Conservation (phyloP, 2,888 invertebrate species). For the Agrilus cyanescens region DNA sequence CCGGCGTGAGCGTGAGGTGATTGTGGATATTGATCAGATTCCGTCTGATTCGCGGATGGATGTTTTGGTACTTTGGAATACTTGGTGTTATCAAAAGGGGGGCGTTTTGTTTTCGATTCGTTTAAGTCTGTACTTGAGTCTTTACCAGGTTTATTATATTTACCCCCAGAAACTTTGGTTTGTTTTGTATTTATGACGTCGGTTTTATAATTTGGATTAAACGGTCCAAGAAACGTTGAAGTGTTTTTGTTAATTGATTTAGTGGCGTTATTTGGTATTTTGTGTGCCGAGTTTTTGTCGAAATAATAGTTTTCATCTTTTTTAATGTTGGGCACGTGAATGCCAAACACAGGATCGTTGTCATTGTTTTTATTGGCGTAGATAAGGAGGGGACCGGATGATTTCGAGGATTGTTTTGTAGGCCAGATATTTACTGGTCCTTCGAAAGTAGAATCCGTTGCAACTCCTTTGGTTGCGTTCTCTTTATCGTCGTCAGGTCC, state of each 20-base stretch:
- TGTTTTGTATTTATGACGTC: slow-evolving; percentile 15
- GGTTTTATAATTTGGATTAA: slow-evolving; percentile 32
- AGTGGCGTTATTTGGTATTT: neutral
- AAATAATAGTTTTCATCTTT: slow-evolving; percentile 19
- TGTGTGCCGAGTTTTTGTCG: neutral
- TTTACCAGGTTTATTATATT: slow-evolving; percentile 11
- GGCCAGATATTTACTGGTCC: slow-evolving; percentile 11
- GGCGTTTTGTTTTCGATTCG: slow-evolving; percentile 10
- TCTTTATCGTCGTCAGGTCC: slow-evolving; percentile 16
- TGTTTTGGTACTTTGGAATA: no score
- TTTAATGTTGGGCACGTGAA: slow-evolving; percentile 10
- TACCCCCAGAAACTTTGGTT: slow-evolving; percentile 12
- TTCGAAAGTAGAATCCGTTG: slow-evolving; percentile 13
- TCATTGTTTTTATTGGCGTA: slow-evolving; percentile 24
- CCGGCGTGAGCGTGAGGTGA: slow-evolving; percentile 12
- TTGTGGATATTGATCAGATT: neutral
- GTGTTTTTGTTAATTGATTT: slow-evolving; percentile 5
- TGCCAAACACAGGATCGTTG: slow-evolving; percentile 11
- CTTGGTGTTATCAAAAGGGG: slow-evolving; percentile 1
- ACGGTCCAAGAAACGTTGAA: slow-evolving; percentile 34
- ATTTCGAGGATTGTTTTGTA: slow-evolving; percentile 27
- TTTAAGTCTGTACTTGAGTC: slow-evolving; percentile 8
- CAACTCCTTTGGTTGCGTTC: slow-evolving; percentile 10
- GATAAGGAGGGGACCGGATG: slow-evolving; percentile 29
- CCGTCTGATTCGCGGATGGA: no score